Base-by-base conservation (phyloP, 35 echinoderm and acorn worm genomes). In the Chiridota heheva region DNA sequence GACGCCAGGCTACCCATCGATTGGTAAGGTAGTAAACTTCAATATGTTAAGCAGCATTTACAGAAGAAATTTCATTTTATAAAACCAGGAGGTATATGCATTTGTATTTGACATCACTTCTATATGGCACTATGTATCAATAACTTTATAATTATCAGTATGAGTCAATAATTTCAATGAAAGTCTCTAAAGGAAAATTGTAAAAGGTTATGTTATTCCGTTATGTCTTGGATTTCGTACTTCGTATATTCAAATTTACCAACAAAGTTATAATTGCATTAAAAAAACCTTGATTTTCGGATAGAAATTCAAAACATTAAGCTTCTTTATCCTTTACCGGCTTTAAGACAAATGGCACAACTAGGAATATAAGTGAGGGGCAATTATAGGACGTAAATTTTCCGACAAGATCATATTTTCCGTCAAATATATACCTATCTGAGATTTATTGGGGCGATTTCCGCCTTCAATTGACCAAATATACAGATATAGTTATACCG, bases 1-100 rank as follows among this genome's bases (percentile, higher is more conserved):
- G 26, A 95, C 91, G 4, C 91, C 82, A 2, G 86, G 86, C 18
- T 95, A 95, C 42, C 91, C 91, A 1, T 33, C 91, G 0, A 89
- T 53, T 69, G 91, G 91, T 95, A 85, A 20, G 24, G 4, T n/a
- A n/a, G n/a, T n/a, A n/a, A n/a, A n/a, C n/a, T n/a, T n/a, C n/a
- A n/a, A n/a, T n/a, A n/a, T n/a, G n/a, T n/a, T n/a, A n/a, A n/a
- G n/a, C n/a, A n/a, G n/a, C n/a, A n/a, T n/a, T n/a, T 51, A 51
- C 22, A 22, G 10, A 51, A 10, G 10, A 22, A 4, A 77, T 4
- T 15, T 0, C 45, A 25, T 65, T 31, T 65, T 31, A 16, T 20
- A 22, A 16, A 65, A 65, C 17, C 31, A 31, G 31, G 31, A 31
- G 15, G 15, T 55, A 17, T 0, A 25, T 15, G 15, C 49, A 25